Base-by-base conservation (phyloP, 1,140 invertebrate species). In the Cydia strobilella region DNA sequence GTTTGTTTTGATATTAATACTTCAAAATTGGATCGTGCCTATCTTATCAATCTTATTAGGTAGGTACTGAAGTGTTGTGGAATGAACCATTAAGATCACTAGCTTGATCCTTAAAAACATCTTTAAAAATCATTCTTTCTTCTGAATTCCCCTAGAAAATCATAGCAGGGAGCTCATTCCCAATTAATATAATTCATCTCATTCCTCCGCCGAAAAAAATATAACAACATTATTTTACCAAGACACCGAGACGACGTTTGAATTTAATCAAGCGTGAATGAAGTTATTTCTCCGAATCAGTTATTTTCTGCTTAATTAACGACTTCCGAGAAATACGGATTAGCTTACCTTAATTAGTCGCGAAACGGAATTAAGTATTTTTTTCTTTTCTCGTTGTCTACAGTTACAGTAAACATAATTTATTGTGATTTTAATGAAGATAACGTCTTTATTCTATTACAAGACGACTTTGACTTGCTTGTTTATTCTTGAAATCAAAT, bases 281-380 rank as follows among this genome's bases (percentile, higher is more conserved):
- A 18, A 15, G 6, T 15, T 51, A 51, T 51, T 51, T 54, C 48
- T n/a, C 2, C 48, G 5, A 54, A 54, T 54, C 6, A 7, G n/a
- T 54, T 54, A 18, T 54, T 54, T 54, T 54, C 51, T 54, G 51
- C 51, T 54, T 54, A 54, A 54, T 15, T 15, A 54, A 54, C n/a
- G 20, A 18, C n/a, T 54, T 54, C 51, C 51, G 18, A 54, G 51
- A 54, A 54, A 54, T 2, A 54, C n/a, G 51, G 51, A 54, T 54
- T 54, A 54, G 20, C 51, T 54, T 54, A 54, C 45, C 45, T 48
- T 48, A 48, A 48, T 48, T 13, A 48, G 13, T 48, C 15, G 15
- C 45, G 45, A 48, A 48, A n/a, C 15, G 45, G 13, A n/a, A 10
- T 39, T 39, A 48, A n/a, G n/a, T n/a, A n/a, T n/a, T n/a, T 48